A percentile compares a stretch with the other conserved stretches of the same genome.
phyloP scores from a whole-genome alignment of 2,888 invertebrate species.

The Vanessa cardui region DNA sequence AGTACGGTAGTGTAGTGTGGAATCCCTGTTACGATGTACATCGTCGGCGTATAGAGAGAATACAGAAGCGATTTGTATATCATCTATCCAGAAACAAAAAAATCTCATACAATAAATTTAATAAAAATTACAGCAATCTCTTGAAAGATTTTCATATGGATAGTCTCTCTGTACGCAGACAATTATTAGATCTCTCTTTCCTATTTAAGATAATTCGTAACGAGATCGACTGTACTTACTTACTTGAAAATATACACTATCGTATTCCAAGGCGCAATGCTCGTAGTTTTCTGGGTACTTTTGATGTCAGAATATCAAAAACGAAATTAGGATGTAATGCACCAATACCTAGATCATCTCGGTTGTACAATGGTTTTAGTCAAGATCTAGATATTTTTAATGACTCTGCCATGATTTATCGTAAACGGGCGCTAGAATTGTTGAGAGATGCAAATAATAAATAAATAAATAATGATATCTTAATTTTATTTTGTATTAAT shows the following conservation, averaged over 20 bases:
- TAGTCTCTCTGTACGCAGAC: no score
- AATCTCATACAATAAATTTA: constrained; percentile 5
- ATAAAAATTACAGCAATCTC: constrained; percentile 5
- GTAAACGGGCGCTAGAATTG: background rate
- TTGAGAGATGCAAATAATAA: background rate
- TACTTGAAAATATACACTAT: background rate
- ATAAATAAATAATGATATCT: background rate
- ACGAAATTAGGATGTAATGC: background rate
- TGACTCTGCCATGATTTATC: background rate
- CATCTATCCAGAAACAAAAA: constrained; percentile 10
- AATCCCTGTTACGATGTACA: background rate
- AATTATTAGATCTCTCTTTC: no score
- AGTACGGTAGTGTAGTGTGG: constrained; percentile 7
- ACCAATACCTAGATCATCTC: background rate
- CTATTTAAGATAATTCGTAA: no score
- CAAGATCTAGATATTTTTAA: background rate
- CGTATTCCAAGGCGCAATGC: background rate
- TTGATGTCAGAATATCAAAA: background rate
- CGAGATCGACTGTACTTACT: no score
- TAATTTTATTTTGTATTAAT: no score
- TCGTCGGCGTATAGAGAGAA: no score
- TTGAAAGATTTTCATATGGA: background rate
- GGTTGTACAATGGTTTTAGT: background rate
- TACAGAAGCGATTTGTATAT: constrained; percentile 7
- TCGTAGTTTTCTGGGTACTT: background rate